Evolutionary conservation across 2,797 vertebrate genomes (phyloP), one percentile per base, ranked within the genome.

Genomic region (Pangasius macronema): DNA sequence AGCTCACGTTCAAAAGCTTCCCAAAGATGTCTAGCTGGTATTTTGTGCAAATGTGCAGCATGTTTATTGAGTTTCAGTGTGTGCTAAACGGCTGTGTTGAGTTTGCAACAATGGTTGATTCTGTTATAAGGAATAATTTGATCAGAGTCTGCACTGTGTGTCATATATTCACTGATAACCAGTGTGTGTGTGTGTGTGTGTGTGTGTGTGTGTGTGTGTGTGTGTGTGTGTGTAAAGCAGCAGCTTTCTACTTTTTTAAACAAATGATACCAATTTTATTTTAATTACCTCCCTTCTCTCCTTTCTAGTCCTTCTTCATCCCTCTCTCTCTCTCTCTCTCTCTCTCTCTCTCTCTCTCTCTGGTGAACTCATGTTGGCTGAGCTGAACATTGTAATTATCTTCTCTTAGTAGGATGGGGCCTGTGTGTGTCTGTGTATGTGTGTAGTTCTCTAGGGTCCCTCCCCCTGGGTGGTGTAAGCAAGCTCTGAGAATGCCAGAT

Each of bases 341-440:
- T 81, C 1, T 82, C 49, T 39, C 27, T 81, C n/a, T 76, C 6
- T 49, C 49, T 65, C 1, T 75, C 85, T 84, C 73, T 70, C n/a
- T 83, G 53, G 42, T 82, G 63, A 88, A 88, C 83, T 80, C 81
- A 65, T 85, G 80, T 86, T 85, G 46, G 85, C 87, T 84, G 87
- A 85, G 82, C 87, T 90, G 89, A 87, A 90, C 84, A 90, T 87
- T 89, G 82, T 89, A 88, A 88, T 89, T 88, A 87, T 86, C 49
- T 87, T 84, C 87, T 87, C 84, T 87, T 83, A 80, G 83, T 87
- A 77, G 67, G 55, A 80, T 82, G 67, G 85, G 36, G 61, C 49
- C 36, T 83, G 16, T 82, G 67, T 72, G 77, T 67, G 81, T 82
- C 70, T 86, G 72, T 67, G 65, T 76, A 73, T 76, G 81, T 84